Base-by-base conservation (phyloP, 2,113 vertebrate species). In the Eudorcas thomsonii region DNA sequence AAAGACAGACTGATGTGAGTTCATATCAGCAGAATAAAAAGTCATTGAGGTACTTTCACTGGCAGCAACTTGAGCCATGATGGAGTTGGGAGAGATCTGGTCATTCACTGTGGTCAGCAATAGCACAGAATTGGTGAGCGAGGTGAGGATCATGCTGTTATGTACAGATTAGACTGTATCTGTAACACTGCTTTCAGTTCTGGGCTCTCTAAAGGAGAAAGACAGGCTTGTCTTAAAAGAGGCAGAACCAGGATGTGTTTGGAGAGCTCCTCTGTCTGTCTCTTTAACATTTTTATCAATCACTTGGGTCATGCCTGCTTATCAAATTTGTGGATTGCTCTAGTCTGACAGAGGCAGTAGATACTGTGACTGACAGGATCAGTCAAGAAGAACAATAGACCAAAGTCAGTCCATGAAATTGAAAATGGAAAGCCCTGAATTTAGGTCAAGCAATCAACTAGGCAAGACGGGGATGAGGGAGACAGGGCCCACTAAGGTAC, bases 341-440 rank as follows among this genome's bases (percentile, higher is more conserved):
- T 89, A 86, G 77, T 74, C 67, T 97, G 83, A 91, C 71, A 94
- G 83, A 94, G 36, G 86, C 39, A 67, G 71, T 11, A 83, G 36
- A 71, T n/a, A 52, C 17, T 74, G 62, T 78, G 77, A 91, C 83
- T 90, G 90, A 64, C 48, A 60, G 60, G 71, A 90, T 94, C 90
- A 89, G 54, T 89, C 97, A 94, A 83, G 82, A 96, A 95, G 87
- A 97, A 91, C 50, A 88, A 86, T 91, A 77, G 36, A 36, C 82
- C 33, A 19, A 23, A 64, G 48, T 86, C n/a, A 89, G 33, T 17
- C 82, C 33, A 28, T 50, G 67, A 85, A 93, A 87, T 1, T 88
- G 67, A 93, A 96, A 91, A 84, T 48, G 43, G 28, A 39, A 96
- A 52, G 26, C 36, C 25, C 16, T 93, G n/a, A 83, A 95, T 48